Evolutionary conservation across 1,140 invertebrate genomes (phyloP).

Genomic region (Phocides pigmalion): DNA sequence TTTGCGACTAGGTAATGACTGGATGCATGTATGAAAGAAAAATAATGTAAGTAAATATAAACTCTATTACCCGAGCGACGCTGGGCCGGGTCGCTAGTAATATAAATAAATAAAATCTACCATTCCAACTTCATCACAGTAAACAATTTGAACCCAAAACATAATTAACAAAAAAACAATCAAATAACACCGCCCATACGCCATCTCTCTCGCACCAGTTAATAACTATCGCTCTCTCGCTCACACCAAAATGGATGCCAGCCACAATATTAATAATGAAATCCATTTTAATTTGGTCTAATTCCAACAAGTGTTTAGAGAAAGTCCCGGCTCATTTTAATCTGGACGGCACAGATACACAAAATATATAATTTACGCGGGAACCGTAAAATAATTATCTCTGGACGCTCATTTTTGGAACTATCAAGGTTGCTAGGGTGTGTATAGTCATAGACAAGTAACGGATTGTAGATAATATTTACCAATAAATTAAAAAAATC

Average conservation of each 20-base stretch:
- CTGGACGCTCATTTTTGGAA: slow-evolving; percentile 41
- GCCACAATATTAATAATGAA: slow-evolving; percentile 45
- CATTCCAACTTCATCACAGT: background rate
- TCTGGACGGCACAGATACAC: slow-evolving; percentile 41
- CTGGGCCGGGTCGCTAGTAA: no score
- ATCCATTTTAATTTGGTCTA: slow-evolving; percentile 44
- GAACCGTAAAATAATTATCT: slow-evolving; percentile 62
- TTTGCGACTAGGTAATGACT: no score
- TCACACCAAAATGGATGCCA: slow-evolving; percentile 53
- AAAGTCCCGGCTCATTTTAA: slow-evolving; percentile 33
- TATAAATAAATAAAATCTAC: no score
- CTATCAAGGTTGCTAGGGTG: slow-evolving; percentile 49
- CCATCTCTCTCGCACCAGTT: slow-evolving; percentile 43
- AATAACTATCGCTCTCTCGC: slow-evolving; percentile 46
- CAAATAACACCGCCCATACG: slow-evolving; percentile 43
- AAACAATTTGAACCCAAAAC: slow-evolving; percentile 19
- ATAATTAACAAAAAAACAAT: slow-evolving; percentile 31
- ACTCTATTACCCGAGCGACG: no score
- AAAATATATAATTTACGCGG: slow-evolving; percentile 59
- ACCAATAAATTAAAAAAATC: no score
- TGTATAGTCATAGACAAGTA: slow-evolving; percentile 21
- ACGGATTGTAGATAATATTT: no score
- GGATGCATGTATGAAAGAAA: no score
- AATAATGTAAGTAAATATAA: no score
- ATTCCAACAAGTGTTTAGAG: slow-evolving; percentile 7